Base-by-base conservation (phyloP, 1,140 invertebrate genomes). In the Orchesella cincta region DNA sequence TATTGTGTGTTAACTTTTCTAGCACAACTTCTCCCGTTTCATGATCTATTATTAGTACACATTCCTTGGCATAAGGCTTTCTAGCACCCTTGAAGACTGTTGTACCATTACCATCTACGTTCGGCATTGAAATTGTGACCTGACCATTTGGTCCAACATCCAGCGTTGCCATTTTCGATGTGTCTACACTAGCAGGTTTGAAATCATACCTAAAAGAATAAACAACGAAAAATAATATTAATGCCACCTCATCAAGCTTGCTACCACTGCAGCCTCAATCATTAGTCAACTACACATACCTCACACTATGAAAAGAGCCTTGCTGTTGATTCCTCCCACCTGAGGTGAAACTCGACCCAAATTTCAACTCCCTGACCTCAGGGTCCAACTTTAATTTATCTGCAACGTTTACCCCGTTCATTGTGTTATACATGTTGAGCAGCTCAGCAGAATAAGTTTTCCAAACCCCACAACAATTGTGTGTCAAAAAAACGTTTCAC, bases 71-170 rank as follows among this genome's bases (percentile, higher is more conserved):
- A 85, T 94, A 94, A 52, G 94, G 93, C 84, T 92, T 90, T 84
- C 96, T 93, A 83, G 93, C 94, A 62, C 96, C 96, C 87, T 95
- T 96, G 85, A 96, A 98, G 73, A 98, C 93, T 78, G 95, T 97
- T 39, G 92, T 92, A 36, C 94, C 94, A 79, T 93, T 92, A 77
- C 93, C 93, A 87, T 95, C 92, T 84, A 96, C 90, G 90, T 98
- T 94, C 80, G 95, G 95, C 78, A 97, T 93, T 77, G 93, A 95
- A 26, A 98, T 94, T 74, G 94, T 96, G 5, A 90, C 88, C 87
- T 94, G 93, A 86, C 96, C 92, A 83, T 93, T 94, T 76, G 90
- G 89, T 72, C 93, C 93, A 73, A 98, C 92, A 85, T 97, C 94
- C 31, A 98, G 90, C 28, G 89, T 92, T 28, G 95, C 94, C 86